phyloP scores from a whole-genome alignment of 2,888 invertebrate genomes.

The Alsophila aescularia region DNA sequence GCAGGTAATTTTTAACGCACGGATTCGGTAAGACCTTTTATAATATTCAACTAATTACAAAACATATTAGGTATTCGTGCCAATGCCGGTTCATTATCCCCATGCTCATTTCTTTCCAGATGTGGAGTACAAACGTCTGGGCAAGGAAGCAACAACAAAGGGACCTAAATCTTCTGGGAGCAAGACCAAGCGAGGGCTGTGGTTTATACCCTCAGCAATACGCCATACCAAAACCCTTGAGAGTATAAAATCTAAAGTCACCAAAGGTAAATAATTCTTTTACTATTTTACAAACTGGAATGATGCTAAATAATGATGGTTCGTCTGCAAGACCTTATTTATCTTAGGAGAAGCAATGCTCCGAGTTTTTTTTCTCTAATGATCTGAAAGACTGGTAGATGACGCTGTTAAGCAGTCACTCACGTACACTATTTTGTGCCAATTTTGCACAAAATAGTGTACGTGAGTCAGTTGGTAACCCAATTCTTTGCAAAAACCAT shows the following conservation, averaged over 20 bases:
- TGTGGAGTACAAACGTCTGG: slow-evolving; percentile 78
- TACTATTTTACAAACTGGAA: too few species aligned
- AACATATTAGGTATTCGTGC: neutral
- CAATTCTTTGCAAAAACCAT: neutral
- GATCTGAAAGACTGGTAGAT: too few species aligned
- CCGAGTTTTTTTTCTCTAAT: too few species aligned
- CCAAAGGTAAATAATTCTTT: slow-evolving; percentile 59
- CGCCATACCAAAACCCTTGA: slow-evolving; percentile 79
- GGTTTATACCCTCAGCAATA: slow-evolving; percentile 80
- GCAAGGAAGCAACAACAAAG: slow-evolving; percentile 60
- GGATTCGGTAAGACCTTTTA: neutral
- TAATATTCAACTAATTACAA: slow-evolving; percentile 2
- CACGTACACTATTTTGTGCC: too few species aligned
- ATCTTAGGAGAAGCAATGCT: neutral
- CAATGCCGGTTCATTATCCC: too few species aligned
- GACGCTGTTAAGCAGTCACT: too few species aligned
- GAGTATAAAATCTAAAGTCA: slow-evolving; percentile 77
- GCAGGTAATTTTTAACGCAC: neutral
- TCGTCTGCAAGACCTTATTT: neutral
- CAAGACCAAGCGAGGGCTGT: slow-evolving; percentile 74
- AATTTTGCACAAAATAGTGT: too few species aligned
- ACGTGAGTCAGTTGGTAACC: too few species aligned
- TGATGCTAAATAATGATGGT: too few species aligned
- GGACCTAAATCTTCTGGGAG: slow-evolving; percentile 56
- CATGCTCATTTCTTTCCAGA: slow-evolving; percentile 48